Percentiles rank a stretch among this genome's conserved stretches.
Conservation (phyloP, 2,797 vertebrate genomes). For the Mallotus villosus region DNA sequence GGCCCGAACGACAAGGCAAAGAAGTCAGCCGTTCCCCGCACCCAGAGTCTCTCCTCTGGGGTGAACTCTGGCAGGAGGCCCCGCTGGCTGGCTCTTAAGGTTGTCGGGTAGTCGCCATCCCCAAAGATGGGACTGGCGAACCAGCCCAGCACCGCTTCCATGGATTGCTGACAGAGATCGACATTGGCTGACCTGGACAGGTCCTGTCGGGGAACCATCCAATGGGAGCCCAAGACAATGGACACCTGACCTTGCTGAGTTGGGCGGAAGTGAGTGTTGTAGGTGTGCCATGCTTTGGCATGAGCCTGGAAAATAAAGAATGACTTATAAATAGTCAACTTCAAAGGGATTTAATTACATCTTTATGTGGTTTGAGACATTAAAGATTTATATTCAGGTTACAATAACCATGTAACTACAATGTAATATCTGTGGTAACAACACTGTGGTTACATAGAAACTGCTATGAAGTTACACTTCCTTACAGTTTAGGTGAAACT, state of each 20-base stretch:
- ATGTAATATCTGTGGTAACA: neutral
- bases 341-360: too few species aligned
- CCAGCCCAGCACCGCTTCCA: constrained; percentile 90
- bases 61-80: constrained; percentile 79
- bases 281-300: constrained; percentile 88
- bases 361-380: too few species aligned
- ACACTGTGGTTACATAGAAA: too few species aligned
- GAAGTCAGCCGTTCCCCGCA: constrained; percentile 89
- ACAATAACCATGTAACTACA: neutral
- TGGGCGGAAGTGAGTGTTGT: constrained; percentile 79
- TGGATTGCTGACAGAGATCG: constrained; percentile 83
- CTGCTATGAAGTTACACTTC: too few species aligned
- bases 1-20: constrained; percentile 94
- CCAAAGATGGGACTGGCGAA: constrained; percentile 91
- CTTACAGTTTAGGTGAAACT: too few species aligned
- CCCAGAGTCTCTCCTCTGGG: constrained; percentile 76
- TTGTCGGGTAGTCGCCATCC: constrained; percentile 87
- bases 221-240: constrained; percentile 91
- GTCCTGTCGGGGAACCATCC: constrained; percentile 84
- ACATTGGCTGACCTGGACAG: constrained; percentile 64
- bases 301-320: constrained; percentile 83
- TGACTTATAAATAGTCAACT: neutral
- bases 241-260: constrained; percentile 86
- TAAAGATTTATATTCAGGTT: neutral
- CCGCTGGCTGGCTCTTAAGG: constrained; percentile 72